These are phyloP conservation scores for Periparus ater DNA, from an alignment of 2,797 vertebrate species.

Conservation along the genomic window DNA sequence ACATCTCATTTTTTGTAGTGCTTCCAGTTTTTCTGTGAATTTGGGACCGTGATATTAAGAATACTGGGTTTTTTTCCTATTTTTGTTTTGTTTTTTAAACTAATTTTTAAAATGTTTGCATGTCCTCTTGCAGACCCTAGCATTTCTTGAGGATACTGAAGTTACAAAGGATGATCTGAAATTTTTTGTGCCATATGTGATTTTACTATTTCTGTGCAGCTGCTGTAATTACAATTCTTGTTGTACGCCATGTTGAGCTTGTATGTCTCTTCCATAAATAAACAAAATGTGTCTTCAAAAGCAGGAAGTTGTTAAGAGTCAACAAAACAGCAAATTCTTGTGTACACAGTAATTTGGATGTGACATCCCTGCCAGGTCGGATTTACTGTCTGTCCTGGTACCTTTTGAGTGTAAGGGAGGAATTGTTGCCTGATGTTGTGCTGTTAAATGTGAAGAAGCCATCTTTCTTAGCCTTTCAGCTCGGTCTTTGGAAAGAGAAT, in stretches of 20 bases:
- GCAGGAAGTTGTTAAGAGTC: neutral
- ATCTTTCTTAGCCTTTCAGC: neutral
- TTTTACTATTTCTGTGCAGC: neutral
- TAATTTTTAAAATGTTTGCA: neutral
- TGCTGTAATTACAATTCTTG: neutral
- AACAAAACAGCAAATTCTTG: neutral
- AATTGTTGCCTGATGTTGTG: neutral
- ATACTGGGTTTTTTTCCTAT: neutral
- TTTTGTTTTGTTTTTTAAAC: neutral
- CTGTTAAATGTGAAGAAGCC: neutral
- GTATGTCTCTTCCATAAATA: neutral
- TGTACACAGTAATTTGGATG: neutral
- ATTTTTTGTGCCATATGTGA: neutral
- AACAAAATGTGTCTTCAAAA: neutral
- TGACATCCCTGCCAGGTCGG: neutral
- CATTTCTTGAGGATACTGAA: neutral
- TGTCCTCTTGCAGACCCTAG: neutral
- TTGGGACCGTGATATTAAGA: neutral
- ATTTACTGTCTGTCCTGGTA: neutral
- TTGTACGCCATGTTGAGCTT: neutral
- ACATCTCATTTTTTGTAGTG: neutral
- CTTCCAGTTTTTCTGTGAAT: neutral
- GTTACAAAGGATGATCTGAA: neutral
- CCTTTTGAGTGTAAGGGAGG: neutral
- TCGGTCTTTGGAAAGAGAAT: neutral